phyloP scores from a whole-genome alignment of 2,113 vertebrate genomes.

The Isurus oxyrinchus region DNA sequence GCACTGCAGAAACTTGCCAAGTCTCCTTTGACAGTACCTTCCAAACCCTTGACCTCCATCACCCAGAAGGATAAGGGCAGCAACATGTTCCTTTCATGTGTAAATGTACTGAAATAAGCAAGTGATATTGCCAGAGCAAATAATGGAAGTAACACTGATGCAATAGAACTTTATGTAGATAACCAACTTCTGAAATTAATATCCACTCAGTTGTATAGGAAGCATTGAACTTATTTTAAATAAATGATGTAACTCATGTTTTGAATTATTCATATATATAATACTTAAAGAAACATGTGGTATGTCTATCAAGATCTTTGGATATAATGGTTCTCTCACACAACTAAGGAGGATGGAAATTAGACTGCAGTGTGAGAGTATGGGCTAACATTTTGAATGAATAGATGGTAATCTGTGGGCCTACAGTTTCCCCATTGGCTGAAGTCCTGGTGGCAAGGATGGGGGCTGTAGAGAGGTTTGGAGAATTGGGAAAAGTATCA shows the following conservation, averaged over 20 bases:
- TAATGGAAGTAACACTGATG: neutral
- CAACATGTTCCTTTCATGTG: neutral
- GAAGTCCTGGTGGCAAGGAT: neutral
- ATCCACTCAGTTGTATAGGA: neutral
- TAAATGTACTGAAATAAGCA: neutral
- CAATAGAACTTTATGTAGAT: neutral
- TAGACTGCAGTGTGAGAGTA: neutral
- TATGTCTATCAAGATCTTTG: neutral
- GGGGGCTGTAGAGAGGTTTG: too few relatives aligned
- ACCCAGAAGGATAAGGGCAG: too few relatives aligned
- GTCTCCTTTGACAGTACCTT: too few relatives aligned
- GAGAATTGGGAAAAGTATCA: neutral
- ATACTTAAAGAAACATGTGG: neutral
- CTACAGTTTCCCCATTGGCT: neutral
- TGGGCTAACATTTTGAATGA: neutral
- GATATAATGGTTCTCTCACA: neutral
- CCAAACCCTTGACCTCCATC: too few relatives aligned
- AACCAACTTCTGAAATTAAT: constrained; percentile 6
- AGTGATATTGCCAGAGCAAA: neutral
- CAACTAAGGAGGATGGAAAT: neutral
- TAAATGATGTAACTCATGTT: neutral
- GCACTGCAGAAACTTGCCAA: too few relatives aligned
- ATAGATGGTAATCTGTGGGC: neutral
- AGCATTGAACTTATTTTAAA: neutral
- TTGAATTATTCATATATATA: neutral